Conservation (phyloP, 2,113 vertebrate species). For the Spermophilus dauricus region DNA sequence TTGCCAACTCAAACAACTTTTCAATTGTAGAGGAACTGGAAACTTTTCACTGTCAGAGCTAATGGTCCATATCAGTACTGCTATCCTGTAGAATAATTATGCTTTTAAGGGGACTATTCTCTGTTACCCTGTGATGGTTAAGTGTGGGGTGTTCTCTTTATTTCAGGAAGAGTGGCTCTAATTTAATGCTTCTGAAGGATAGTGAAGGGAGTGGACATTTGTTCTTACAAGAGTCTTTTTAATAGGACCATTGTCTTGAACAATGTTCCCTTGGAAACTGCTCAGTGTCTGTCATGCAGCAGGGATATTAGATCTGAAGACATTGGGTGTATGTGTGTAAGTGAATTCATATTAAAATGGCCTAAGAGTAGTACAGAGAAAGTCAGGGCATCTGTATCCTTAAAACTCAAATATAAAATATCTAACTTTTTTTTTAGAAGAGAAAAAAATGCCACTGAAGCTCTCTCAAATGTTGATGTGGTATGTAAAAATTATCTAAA, state of each 20-base stretch:
- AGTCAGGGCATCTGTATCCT: background rate
- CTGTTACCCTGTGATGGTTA: background rate
- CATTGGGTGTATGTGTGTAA: background rate
- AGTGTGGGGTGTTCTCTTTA: background rate
- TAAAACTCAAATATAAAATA: constrained; percentile 8
- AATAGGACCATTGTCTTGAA: constrained; percentile 50
- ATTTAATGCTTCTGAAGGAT: constrained; percentile 36
- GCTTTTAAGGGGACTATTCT: constrained; percentile 32
- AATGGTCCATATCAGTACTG: background rate
- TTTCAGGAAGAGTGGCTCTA: constrained; percentile 46
- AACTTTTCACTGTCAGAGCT: constrained; percentile 39
- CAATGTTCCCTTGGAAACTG: constrained; percentile 46
- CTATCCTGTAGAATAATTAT: constrained; percentile 50
- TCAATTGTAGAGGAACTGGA: background rate
- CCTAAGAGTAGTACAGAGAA: constrained; percentile 18
- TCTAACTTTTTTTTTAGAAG: background rate
- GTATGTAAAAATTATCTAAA: background rate
- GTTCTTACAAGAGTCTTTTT: constrained; percentile 56
- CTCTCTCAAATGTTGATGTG: constrained; percentile 43
- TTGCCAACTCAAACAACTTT: constrained; percentile 45
- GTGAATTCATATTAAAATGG: background rate
- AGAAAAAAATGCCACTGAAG: background rate
- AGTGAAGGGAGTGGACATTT: constrained; percentile 30
- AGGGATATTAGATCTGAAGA: background rate
- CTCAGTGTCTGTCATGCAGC: background rate